Conservation (phyloP, 2,113 vertebrate genomes). For the Agelaius tricolor region DNA sequence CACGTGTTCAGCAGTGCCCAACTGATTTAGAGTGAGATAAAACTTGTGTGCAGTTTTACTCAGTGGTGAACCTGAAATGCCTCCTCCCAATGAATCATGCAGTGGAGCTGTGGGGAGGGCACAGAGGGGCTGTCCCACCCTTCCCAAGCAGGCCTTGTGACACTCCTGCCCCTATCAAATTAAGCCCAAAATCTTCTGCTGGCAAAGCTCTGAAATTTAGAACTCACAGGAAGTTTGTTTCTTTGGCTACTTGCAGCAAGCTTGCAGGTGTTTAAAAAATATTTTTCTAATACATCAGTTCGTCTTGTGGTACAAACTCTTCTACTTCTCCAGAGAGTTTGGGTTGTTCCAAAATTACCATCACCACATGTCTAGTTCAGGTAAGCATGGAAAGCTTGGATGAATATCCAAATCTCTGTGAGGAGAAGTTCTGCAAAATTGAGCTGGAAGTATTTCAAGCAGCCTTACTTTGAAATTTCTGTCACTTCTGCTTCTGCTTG, state of each 20-base stretch:
- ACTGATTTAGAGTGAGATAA: background rate
- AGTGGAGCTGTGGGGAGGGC: background rate
- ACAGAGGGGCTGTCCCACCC: accelerated
- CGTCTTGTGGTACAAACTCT: background rate
- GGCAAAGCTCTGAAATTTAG: background rate
- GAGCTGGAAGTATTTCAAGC: slow-evolving; percentile 66
- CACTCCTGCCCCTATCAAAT: background rate
- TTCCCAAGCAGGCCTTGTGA: background rate
- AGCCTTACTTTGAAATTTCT: slow-evolving; percentile 62
- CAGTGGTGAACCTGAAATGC: accelerated
- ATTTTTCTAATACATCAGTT: slow-evolving; percentile 33
- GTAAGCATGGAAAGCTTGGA: slow-evolving; percentile 60
- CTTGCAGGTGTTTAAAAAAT: slow-evolving; percentile 25
- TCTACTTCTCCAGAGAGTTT: slow-evolving; percentile 26
- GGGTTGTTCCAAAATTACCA: slow-evolving; percentile 51
- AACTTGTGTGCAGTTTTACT: background rate
- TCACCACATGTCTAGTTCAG: slow-evolving; percentile 57
- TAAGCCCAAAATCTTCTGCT: background rate
- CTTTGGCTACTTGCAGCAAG: background rate
- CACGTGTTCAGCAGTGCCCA: too few relatives aligned
- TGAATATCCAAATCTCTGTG: slow-evolving; percentile 33
- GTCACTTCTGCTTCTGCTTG: slow-evolving; percentile 69
- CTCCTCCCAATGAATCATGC: accelerated
- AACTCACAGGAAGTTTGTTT: background rate
- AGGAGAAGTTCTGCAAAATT: slow-evolving; percentile 56